Evolutionary conservation across 2,113 vertebrate species (phyloP).

Genomic region (Sebastes schlegelii): DNA sequence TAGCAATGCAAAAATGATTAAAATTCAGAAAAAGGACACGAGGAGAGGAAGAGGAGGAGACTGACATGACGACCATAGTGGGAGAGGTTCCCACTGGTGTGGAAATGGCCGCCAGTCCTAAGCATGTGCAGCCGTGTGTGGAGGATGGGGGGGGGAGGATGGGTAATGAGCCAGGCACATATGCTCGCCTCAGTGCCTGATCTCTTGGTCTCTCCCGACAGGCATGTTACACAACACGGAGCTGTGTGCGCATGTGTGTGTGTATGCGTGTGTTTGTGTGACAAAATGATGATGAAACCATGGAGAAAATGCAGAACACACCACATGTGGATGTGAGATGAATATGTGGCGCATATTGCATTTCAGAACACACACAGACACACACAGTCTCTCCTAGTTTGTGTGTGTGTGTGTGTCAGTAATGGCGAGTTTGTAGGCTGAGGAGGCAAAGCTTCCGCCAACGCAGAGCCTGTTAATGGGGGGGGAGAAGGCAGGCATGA

Average conservation of each 20-base stretch:
- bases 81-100: slow-evolving; percentile 70
- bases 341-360: slow-evolving; percentile 16
- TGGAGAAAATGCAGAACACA: slow-evolving; percentile 49
- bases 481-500: slow-evolving; percentile 50
- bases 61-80: slow-evolving; percentile 62
- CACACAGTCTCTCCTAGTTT: neutral
- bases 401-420: slow-evolving; percentile 27
- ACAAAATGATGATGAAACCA: slow-evolving; percentile 48
- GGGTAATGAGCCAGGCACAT: slow-evolving; percentile 81
- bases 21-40: slow-evolving; percentile 21
- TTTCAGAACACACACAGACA: slow-evolving; percentile 23
- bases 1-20: neutral
- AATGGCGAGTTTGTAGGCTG: slow-evolving; percentile 39
- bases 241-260: slow-evolving; percentile 42
- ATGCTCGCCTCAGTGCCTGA: slow-evolving; percentile 79
- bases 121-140: slow-evolving; percentile 77
- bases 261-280: slow-evolving; percentile 36
- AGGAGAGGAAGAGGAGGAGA: slow-evolving; percentile 36
- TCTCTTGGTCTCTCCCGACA: slow-evolving; percentile 78
- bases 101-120: slow-evolving; percentile 78
- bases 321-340: slow-evolving; percentile 30
- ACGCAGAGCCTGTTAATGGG: slow-evolving; percentile 55
- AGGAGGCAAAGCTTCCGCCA: slow-evolving; percentile 44
- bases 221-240: slow-evolving; percentile 74
- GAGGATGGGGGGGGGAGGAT: slow-evolving; percentile 72